Evolutionary conservation across 53 echinoderm and acorn worm genomes (phyloP).

Genomic region (Arbacia lixula): DNA sequence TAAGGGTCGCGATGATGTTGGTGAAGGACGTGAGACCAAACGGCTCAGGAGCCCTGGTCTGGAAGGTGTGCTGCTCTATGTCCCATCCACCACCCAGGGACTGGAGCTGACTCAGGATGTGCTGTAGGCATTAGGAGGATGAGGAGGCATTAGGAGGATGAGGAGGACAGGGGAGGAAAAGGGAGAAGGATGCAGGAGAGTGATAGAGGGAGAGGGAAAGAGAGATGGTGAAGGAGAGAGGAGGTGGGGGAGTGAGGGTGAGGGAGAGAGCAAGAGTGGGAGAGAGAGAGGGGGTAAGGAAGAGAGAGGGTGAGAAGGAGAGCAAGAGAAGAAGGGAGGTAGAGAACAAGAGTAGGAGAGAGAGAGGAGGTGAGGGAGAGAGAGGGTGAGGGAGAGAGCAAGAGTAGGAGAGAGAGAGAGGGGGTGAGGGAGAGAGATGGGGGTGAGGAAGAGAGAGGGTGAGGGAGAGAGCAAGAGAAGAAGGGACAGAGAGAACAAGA

Average conservation of each 20-base stretch:
- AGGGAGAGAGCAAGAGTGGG: background rate
- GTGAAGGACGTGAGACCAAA: conserved; percentile 64
- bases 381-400: background rate
- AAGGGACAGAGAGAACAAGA: background rate
- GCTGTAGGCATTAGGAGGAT: conserved; percentile 27
- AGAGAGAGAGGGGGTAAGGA: background rate
- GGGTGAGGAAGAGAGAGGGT: too few relatives aligned
- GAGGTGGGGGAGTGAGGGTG: background rate
- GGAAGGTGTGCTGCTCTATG: conserved; percentile 67
- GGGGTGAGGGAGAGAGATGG: too few relatives aligned
- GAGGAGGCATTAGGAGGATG: background rate
- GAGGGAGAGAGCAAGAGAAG: background rate
- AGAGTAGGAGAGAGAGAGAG: background rate
- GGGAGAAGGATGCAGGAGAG: background rate
- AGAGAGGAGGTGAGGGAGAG: background rate
- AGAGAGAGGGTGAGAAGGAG: background rate
- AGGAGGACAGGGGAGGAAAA: background rate
- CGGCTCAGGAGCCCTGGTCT: conserved; percentile 32
- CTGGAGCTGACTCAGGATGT: conserved; percentile 64
- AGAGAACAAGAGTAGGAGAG: background rate
- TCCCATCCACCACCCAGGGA: conserved; percentile 72
- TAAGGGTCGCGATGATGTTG: conserved; percentile 84
- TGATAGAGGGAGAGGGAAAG: background rate
- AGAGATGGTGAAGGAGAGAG: background rate
- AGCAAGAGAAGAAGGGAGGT: background rate